phyloP scores from a whole-genome alignment of 2,797 vertebrate genomes.

The Sebastes variabilis region DNA sequence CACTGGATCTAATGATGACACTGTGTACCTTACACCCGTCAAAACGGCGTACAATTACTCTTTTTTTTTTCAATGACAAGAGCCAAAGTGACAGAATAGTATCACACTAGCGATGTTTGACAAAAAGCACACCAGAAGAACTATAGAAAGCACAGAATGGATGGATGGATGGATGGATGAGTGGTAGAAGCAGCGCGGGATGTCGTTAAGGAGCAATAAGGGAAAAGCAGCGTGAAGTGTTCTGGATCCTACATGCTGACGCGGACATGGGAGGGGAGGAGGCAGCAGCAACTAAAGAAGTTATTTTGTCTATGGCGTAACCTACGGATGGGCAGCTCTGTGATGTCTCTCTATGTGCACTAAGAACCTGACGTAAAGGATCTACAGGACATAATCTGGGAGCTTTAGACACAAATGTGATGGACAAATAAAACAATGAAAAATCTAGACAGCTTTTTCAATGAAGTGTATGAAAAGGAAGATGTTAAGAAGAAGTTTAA shows the following conservation, averaged over 20 bases:
- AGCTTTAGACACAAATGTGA: conserved; percentile 26
- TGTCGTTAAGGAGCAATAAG: conserved; percentile 21
- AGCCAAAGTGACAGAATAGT: neutral
- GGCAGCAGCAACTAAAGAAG: conserved; percentile 19
- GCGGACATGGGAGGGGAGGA: conserved; percentile 17
- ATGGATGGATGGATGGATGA: conserved; percentile 13
- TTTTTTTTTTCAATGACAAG: neutral
- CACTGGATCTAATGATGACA: neutral
- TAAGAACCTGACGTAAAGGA: neutral
- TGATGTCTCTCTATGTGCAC: conserved; percentile 20
- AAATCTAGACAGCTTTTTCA: conserved; percentile 9
- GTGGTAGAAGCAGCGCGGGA: conserved; percentile 33
- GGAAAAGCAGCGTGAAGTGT: conserved; percentile 48
- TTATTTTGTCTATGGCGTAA: conserved; percentile 25
- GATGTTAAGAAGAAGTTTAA: neutral
- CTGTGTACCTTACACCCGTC: neutral
- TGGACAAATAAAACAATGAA: conserved; percentile 9
- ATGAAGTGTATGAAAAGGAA: neutral
- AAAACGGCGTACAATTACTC: neutral
- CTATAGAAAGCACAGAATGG: conserved; percentile 49
- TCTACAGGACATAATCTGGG: neutral
- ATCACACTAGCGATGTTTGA: conserved; percentile 10
- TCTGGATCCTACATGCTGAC: conserved; percentile 80
- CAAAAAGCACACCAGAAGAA: conserved; percentile 37
- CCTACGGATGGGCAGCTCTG: conserved; percentile 3